Base-by-base conservation (phyloP, 2,888 invertebrate species). In the Chydorus sphaericus region DNA sequence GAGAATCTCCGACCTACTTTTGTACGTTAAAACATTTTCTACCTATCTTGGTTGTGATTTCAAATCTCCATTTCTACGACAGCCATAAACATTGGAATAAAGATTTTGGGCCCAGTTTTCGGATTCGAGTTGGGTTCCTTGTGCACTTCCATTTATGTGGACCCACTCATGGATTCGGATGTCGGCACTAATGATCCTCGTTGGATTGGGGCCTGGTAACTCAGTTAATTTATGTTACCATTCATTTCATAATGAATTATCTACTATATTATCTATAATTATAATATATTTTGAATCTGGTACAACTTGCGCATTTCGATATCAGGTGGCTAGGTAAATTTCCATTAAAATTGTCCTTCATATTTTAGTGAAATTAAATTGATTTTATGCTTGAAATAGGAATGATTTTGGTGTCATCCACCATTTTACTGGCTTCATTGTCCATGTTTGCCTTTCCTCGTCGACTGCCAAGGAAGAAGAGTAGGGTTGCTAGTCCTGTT, bases 201-300 rank as follows among this genome's bases (percentile, higher is more conserved):
- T 70, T 94, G 92, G 91, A 85, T 94, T 50, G 93, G 94, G 52
- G 94, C 94, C 48, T 96, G 94, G 94, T 96, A 94, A 94, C 75
- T 96, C 58, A n/a, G n/a, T n/a, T n/a, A n/a, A n/a, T n/a, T n/a
- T n/a, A n/a, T n/a, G 92, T 88, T 78, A 73, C 81, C 75, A 75
- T 53, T 11, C 10, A 18, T 23, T 23, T 48, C 16, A 11, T 11
- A 33, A 33, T 33, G 36, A 33, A n/a, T 33, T 11, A 33, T 33
- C 10, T n/a, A n/a, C n/a, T n/a, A n/a, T n/a, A 33, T 33, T 11
- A 29, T 4, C 1, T 20, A 55, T 1, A 4, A 50, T 18, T 54
- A 10, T 2, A 18, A 50, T 50, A n/a, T 48, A n/a, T 48, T 20
- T 16, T 52, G 7, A 18, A 54, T 18, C 20, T n/a, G n/a, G n/a